A percentile compares a stretch with the other conserved stretches of the same genome.
These are phyloP conservation scores for Drosophila seclusa DNA, from an alignment of 2,888 invertebrate species.

Conservation along the genomic window DNA sequence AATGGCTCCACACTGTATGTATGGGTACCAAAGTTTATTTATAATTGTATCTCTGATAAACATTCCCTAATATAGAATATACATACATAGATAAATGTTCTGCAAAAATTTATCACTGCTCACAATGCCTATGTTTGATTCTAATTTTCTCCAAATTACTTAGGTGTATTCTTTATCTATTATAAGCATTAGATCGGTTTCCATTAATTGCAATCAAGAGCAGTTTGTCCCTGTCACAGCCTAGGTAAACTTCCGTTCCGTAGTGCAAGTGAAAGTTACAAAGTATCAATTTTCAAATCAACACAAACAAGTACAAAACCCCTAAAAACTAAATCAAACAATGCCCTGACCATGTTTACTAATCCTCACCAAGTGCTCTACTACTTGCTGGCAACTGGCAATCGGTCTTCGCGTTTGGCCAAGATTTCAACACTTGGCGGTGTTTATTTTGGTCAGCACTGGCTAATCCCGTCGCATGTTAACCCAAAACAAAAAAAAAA, in stretches of 20 bases:
- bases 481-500: constrained; percentile 62
- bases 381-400: constrained; percentile 22
- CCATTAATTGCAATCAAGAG: not conserved
- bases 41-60: not conserved
- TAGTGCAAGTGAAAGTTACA: constrained; percentile 27
- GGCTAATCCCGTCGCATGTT: constrained; percentile 65
- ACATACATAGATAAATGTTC: not conserved
- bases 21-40: not conserved
- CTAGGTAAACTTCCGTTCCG: constrained; percentile 68
- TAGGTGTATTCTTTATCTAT: not conserved
- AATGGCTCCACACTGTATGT: not conserved
- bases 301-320: constrained; percentile 30
- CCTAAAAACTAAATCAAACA: constrained; percentile 36
- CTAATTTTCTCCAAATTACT: not conserved
- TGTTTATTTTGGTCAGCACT: constrained; percentile 73
- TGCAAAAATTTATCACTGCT: not conserved
- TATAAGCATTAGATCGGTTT: not conserved
- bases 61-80: not conserved
- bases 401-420: constrained; percentile 63
- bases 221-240: not conserved
- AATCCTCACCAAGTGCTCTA: constrained; percentile 61
- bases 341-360: constrained; percentile 47
- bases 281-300: constrained; percentile 71
- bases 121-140: constrained; percentile 13
- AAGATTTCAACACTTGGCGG: constrained; percentile 63